Conservation (phyloP, 2,113 vertebrate genomes). For the Galbula dea region DNA sequence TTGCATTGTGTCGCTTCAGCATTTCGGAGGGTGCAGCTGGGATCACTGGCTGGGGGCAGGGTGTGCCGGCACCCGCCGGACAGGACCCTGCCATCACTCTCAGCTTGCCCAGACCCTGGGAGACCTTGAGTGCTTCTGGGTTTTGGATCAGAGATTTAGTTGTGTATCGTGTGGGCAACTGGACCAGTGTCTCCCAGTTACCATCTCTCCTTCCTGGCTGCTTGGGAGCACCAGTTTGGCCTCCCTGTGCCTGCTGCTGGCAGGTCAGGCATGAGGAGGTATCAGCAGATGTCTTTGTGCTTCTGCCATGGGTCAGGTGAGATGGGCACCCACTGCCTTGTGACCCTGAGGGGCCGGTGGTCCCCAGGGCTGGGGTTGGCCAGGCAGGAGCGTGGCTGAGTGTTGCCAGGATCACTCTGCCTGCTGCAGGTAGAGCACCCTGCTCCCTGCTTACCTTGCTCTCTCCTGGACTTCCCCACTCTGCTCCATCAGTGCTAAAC, state of each 20-base stretch:
- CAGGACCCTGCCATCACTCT: accelerated
- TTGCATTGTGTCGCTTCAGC: conserved; percentile 67
- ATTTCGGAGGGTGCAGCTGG: conserved; percentile 24
- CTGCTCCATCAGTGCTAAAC: neutral
- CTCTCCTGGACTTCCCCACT: neutral
- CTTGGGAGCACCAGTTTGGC: accelerated
- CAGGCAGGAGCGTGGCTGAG: neutral
- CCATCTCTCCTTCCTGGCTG: neutral
- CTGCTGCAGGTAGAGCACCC: too few species aligned
- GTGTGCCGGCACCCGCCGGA: neutral
- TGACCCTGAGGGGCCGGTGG: neutral
- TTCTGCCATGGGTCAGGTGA: accelerated
- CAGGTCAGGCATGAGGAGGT: neutral
- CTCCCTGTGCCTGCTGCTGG: accelerated
- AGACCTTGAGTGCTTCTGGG: neutral
- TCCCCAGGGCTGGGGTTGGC: neutral
- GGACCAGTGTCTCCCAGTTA: neutral
- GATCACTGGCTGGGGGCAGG: conserved; percentile 42
- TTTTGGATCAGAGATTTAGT: neutral
- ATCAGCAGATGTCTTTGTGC: neutral
- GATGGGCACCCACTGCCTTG: neutral
- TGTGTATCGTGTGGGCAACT: accelerated
- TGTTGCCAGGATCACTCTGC: neutral
- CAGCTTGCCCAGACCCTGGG: accelerated
- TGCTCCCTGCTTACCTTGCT: neutral